Evolutionary conservation across 2,888 invertebrate genomes (phyloP), one percentile per base, ranked within the genome.

Genomic region (Drosophila nr. medialis): DNA sequence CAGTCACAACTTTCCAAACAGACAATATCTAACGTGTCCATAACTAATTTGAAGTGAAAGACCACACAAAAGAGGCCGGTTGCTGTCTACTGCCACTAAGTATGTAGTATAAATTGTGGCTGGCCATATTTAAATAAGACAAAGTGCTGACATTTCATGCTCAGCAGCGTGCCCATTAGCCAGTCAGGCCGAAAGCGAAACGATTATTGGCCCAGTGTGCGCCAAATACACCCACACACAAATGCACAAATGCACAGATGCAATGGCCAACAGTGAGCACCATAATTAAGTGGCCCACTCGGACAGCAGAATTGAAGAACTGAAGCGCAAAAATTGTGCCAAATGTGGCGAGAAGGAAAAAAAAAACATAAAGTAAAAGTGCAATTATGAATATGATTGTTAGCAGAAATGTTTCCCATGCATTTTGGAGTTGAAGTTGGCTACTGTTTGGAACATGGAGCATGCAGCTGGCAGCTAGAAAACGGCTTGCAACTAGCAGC

Each of bases 111-210:
- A 38, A 55, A 55, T 38, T 80, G 58, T 69, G 86, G 65, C 72
- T 73, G 64, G 62, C 45, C 55, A 38, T 61, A 63, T 72, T 78
- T 63, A 81, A 81, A 81, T 80, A 81, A 81, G 77, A 81, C 77
- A 72, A 72, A 81, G 81, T 81, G 77, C 77, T 76, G 83, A 73
- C 90, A 87, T 73, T 87, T 87, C 88, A 79, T 84, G 83, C 79
- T 89, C 61, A 75, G 72, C 72, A 79, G 75, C 79, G 72, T 84
- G 71, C 75, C 86, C 88, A 87, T 89, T 89, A 82, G 64, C 80
- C 69, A 81, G 58, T 45, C 67, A 82, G 76, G 67, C 76, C 80
- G 66, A 70, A 79, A 87, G 70, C 56, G 71, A 73, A 84, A 89
- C 82, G 79, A 75, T 77, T 77, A 74, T 84, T 81, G 70, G 61